A percentile compares a stretch with the other conserved stretches of the same genome.
These are phyloP conservation scores for Pampusana beccarii DNA, from an alignment of 2,113 vertebrate genomes.

Conservation along the genomic window DNA sequence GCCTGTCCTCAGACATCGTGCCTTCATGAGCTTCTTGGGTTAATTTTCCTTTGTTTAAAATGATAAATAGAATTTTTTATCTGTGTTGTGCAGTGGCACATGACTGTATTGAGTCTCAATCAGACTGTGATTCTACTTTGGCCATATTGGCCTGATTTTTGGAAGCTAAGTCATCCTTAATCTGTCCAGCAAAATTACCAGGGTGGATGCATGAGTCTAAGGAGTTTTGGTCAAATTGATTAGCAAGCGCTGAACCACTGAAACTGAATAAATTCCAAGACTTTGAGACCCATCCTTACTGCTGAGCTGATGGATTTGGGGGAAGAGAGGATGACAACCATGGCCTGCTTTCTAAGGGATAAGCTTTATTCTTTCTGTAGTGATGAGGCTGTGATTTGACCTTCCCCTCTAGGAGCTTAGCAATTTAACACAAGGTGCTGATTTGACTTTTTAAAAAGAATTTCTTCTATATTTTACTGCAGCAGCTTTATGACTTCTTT, in stretches of 20 bases:
- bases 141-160: conserved; percentile 43
- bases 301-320: neutral
- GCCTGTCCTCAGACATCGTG: neutral
- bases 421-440: neutral
- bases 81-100: neutral
- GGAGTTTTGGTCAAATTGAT: neutral
- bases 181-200: neutral
- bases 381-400: neutral
- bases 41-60: neutral
- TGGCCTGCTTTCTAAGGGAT: neutral
- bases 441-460: neutral
- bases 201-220: neutral
- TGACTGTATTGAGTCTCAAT: neutral
- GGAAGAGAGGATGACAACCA: neutral
- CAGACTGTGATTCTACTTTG: neutral
- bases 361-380: neutral
- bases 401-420: neutral
- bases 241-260: neutral
- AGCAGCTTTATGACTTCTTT: neutral
- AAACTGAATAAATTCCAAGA: neutral
- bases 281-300: neutral
- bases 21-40: neutral
- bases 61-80: neutral
- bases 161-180: neutral
- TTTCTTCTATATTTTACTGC: neutral